Evolutionary conservation across 2,113 vertebrate species (phyloP).

Genomic region (Tetrao urogallus): DNA sequence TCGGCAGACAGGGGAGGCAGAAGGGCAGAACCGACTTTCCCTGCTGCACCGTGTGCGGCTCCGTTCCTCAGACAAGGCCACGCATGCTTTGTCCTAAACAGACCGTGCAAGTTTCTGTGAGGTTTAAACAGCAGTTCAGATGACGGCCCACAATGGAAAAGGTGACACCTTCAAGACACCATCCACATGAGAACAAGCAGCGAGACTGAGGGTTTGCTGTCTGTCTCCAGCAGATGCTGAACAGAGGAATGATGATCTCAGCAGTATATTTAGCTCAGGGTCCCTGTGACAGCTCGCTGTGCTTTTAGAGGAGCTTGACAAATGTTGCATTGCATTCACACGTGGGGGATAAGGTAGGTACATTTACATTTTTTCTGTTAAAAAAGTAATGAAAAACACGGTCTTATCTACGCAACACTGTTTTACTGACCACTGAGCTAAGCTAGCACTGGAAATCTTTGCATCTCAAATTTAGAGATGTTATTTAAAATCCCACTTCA

Average conservation of each 20-base stretch:
- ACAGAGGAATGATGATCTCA: conserved; percentile 48
- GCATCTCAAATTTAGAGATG: conserved; percentile 11
- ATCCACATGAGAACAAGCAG: not conserved
- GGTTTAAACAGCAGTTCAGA: not conserved
- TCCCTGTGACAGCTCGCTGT: conserved; percentile 50
- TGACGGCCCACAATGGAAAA: not conserved
- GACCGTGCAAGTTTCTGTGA: not conserved
- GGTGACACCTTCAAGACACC: not conserved
- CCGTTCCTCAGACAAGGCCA: not conserved
- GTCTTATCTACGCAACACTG: not conserved
- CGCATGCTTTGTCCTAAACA: not conserved
- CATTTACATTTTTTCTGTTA: not conserved
- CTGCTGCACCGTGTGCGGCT: not conserved
- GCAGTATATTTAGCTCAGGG: conserved; percentile 59
- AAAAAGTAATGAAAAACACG: not conserved
- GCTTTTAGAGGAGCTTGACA: conserved; percentile 66
- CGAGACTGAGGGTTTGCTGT: not conserved
- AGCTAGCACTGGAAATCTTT: not conserved
- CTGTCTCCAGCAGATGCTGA: not conserved
- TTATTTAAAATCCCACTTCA: conserved; percentile 20
- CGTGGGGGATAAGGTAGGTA: not conserved
- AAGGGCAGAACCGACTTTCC: not conserved
- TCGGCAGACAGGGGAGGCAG: not conserved
- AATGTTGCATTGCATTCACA: conserved; percentile 59
- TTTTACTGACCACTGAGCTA: not conserved